Conservation (phyloP, 2,113 vertebrate genomes). For the Polyodon spathula region DNA sequence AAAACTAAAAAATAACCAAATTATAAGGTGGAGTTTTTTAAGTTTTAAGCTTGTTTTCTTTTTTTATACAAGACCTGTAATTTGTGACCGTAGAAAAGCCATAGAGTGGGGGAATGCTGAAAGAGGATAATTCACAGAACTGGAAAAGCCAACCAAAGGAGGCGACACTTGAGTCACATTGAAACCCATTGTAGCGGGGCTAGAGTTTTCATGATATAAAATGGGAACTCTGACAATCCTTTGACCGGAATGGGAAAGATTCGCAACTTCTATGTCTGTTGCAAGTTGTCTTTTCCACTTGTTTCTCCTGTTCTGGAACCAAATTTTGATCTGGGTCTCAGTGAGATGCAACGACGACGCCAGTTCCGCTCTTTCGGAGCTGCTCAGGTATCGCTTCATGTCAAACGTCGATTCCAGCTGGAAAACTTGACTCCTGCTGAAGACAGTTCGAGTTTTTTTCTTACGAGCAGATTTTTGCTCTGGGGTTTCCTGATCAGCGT, state of each 20-base stretch:
- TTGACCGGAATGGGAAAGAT: conserved; percentile 64
- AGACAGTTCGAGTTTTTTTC: conserved; percentile 84
- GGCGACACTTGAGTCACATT: conserved; percentile 59
- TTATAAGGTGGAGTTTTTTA: too few species aligned
- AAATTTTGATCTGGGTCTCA: conserved; percentile 85
- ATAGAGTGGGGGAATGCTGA: conserved; percentile 71
- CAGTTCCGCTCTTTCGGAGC: conserved; percentile 71
- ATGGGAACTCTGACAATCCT: conserved; percentile 83
- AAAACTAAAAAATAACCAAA: too few species aligned
- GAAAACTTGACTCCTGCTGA: conserved; percentile 79
- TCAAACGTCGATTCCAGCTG: conserved; percentile 82
- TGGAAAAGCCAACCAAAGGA: conserved; percentile 59
- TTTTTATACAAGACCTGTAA: conserved; percentile 75
- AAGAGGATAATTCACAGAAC: conserved; percentile 66
- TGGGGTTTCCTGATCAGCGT: conserved; percentile 30
- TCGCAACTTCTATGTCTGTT: conserved; percentile 75
- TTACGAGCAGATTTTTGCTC: conserved; percentile 46
- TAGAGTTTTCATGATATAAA: conserved; percentile 75
- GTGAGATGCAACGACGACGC: conserved; percentile 73
- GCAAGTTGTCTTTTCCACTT: conserved; percentile 86
- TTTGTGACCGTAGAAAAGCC: conserved; percentile 74
- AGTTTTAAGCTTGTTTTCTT: too few species aligned
- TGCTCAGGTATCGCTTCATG: conserved; percentile 78
- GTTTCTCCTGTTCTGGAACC: conserved; percentile 83
- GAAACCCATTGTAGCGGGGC: conserved; percentile 53